These are phyloP conservation scores for Diaperis boleti DNA, from an alignment of 2,888 invertebrate genomes.

Conservation along the genomic window DNA sequence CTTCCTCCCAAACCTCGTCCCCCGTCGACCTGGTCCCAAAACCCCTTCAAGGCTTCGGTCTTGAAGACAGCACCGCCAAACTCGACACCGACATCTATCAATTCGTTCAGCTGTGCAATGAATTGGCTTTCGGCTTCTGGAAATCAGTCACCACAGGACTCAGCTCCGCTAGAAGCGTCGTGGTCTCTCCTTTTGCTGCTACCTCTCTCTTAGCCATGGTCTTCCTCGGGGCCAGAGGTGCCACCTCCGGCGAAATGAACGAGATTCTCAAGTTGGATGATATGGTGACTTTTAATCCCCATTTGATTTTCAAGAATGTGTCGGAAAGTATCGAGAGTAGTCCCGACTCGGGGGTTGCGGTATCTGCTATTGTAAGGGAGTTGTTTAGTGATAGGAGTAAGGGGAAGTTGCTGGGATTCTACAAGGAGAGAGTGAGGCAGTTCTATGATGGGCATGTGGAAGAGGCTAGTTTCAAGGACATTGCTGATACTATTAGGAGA, in stretches of 20 bases:
- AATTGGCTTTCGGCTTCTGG: constrained; percentile 88
- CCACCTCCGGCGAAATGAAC: constrained; percentile 92
- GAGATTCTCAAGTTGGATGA: constrained; percentile 87
- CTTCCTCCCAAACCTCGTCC: constrained; percentile 49
- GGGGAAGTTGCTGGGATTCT: constrained; percentile 86
- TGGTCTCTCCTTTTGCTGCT: constrained; percentile 86
- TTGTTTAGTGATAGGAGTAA: constrained; percentile 85
- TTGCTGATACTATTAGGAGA: constrained; percentile 85
- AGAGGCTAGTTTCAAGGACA: constrained; percentile 84
- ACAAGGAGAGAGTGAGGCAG: constrained; percentile 88
- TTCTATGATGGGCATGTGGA: constrained; percentile 90
- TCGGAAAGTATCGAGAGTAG: constrained; percentile 82
- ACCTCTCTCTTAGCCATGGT: constrained; percentile 92
- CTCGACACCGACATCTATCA: constrained; percentile 82
- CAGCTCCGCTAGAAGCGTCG: constrained; percentile 81
- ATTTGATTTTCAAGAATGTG: constrained; percentile 86
- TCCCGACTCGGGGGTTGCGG: constrained; percentile 77
- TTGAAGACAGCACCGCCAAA: constrained; percentile 80
- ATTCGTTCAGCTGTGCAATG: constrained; percentile 85
- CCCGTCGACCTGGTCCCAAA: constrained; percentile 70
- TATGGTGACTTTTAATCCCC: constrained; percentile 91
- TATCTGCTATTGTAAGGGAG: constrained; percentile 85
- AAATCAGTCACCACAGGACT: constrained; percentile 77
- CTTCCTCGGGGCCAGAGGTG: constrained; percentile 87
- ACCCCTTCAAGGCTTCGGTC: constrained; percentile 73